These are phyloP conservation scores for Gavialis gangeticus DNA, from an alignment of 2,113 vertebrate genomes.

Conservation along the genomic window DNA sequence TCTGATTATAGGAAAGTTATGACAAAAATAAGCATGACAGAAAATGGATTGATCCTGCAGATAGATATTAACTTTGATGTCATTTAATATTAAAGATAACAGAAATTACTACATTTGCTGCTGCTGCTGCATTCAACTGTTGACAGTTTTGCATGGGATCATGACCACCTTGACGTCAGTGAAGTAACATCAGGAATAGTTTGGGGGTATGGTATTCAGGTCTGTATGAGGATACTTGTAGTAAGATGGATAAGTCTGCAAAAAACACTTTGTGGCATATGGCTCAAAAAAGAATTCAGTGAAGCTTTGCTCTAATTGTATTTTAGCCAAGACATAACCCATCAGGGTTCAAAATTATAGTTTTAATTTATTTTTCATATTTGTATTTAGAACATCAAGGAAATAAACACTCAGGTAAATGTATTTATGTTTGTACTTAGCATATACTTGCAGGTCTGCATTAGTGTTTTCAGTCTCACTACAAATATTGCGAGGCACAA, in stretches of 20 bases:
- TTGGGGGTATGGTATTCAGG: neutral
- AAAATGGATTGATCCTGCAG: neutral
- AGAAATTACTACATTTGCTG: neutral
- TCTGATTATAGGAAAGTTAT: neutral
- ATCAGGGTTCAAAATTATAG: neutral
- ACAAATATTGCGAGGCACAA: neutral
- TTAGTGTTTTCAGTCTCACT: constrained; percentile 3
- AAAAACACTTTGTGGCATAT: neutral
- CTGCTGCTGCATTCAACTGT: neutral
- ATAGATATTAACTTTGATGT: neutral
- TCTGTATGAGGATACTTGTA: neutral
- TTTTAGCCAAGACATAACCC: constrained; percentile 10
- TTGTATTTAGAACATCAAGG: neutral
- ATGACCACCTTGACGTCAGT: neutral
- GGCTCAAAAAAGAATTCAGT: neutral
- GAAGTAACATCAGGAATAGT: fast-evolving
- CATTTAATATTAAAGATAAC: neutral
- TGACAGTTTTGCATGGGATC: neutral
- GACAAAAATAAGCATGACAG: neutral
- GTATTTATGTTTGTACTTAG: neutral
- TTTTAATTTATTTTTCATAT: constrained; percentile 3
- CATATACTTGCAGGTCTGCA: neutral
- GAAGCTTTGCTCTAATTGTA: neutral
- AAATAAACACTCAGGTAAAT: constrained; percentile 15
- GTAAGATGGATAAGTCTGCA: neutral